Conservation (phyloP, 35 echinoderm and acorn worm genomes). For the Stichopus chloronotus region DNA sequence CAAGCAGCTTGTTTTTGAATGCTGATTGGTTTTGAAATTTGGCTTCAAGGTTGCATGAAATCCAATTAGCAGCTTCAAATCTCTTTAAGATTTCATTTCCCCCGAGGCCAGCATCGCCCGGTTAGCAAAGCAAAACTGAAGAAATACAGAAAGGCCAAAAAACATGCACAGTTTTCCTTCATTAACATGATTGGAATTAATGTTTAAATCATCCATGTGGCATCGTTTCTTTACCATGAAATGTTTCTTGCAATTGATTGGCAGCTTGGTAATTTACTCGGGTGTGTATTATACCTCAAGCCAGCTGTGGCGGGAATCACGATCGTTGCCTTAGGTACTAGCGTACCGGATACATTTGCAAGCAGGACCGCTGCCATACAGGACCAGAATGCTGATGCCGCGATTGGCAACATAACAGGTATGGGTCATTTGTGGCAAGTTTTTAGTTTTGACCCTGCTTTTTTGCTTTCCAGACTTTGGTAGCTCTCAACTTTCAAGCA, state of each 20-base stretch:
- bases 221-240: background rate
- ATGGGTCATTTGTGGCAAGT: background rate
- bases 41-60: too few relatives aligned
- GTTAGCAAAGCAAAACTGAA: too few relatives aligned
- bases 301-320: conserved; percentile 94
- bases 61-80: too few relatives aligned
- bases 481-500: too few relatives aligned
- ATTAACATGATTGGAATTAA: too few relatives aligned
- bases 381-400: conserved; percentile 93
- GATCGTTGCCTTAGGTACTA: conserved; percentile 95
- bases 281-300: conserved; percentile 80
- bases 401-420: conserved; percentile 99
- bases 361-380: conserved; percentile 92
- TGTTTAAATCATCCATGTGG: too few relatives aligned
- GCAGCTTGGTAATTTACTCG: conserved; percentile 80
- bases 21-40: background rate
- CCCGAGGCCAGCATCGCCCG: too few relatives aligned
- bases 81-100: too few relatives aligned
- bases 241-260: background rate
- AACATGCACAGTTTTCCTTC: too few relatives aligned
- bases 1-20: background rate
- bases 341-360: conserved; percentile 94
- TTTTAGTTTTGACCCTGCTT: too few relatives aligned
- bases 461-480: too few relatives aligned
- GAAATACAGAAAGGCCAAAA: too few relatives aligned